Percentiles rank a stretch among this genome's conserved stretches.
Evolutionary conservation across 1,140 invertebrate genomes (phyloP).

Genomic region (Dinothrombium tinctorium): DNA sequence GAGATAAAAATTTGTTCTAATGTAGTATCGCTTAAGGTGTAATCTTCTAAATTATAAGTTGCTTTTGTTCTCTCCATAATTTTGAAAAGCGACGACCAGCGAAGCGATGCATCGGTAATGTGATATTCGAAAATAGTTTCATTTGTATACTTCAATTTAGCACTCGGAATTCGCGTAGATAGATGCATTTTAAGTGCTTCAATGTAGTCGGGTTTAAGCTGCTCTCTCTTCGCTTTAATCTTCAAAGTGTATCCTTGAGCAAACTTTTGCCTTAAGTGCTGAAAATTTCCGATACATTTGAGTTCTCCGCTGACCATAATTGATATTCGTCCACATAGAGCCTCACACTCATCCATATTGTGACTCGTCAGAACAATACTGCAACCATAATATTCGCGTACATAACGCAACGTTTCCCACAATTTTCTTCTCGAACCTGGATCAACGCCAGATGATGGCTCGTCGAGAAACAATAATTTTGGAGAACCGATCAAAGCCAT

Average conservation of each 20-base stretch:
- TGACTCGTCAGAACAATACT: slow-evolving; percentile 18
- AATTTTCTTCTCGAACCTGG: slow-evolving; percentile 28
- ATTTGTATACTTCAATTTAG: slow-evolving; percentile 7
- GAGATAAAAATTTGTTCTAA: slow-evolving; percentile 29
- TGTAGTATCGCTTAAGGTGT: slow-evolving; percentile 27
- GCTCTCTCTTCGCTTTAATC: background rate
- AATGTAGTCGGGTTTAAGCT: background rate
- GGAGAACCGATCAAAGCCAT: slow-evolving; percentile 22
- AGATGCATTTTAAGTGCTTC: too few relatives aligned
- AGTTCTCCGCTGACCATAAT: slow-evolving; percentile 70
- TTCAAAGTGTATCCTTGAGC: slow-evolving; percentile 31
- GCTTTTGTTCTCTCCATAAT: slow-evolving; percentile 20
- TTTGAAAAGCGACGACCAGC: slow-evolving; percentile 23
- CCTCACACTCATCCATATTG: slow-evolving; percentile 62
- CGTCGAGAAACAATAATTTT: slow-evolving; percentile 2
- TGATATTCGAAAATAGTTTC: slow-evolving; percentile 36
- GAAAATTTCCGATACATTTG: slow-evolving; percentile 39
- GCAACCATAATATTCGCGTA: slow-evolving; percentile 13
- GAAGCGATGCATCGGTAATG: slow-evolving; percentile 23
- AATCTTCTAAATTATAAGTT: slow-evolving; percentile 24
- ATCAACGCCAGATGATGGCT: slow-evolving; percentile 32
- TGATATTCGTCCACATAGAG: slow-evolving; percentile 52
- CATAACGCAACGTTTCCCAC: slow-evolving; percentile 24
- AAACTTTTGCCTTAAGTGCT: slow-evolving; percentile 33
- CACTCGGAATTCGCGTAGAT: too few relatives aligned